Evolutionary conservation across 2,113 vertebrate species (phyloP).

Genomic region (Poecile atricapillus): DNA sequence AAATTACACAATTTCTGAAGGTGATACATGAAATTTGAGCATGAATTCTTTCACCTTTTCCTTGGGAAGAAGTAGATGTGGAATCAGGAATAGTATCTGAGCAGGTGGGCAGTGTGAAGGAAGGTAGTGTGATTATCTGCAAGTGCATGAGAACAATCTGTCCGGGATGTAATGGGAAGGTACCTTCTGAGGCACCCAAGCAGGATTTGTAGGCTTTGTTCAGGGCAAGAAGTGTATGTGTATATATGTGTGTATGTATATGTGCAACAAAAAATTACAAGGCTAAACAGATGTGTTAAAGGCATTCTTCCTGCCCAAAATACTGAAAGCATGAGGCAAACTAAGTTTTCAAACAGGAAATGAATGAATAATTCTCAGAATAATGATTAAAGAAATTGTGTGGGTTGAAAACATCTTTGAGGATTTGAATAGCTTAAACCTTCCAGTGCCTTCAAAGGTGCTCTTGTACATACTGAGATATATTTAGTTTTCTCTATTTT

Average conservation of each 20-base stretch:
- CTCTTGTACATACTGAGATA: constrained; percentile 39
- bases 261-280: not conserved
- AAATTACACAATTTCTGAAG: not conserved
- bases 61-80: accelerated
- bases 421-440: constrained; percentile 65
- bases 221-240: not conserved
- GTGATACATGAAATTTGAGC: not conserved
- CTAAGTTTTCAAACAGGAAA: constrained; percentile 40
- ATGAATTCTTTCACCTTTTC: not conserved
- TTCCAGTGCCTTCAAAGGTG: constrained; percentile 68
- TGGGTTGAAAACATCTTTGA: constrained; percentile 64
- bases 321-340: not conserved
- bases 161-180: not conserved
- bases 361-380: not conserved
- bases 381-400: constrained; percentile 59
- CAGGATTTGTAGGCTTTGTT: not conserved
- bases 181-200: not conserved
- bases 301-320: not conserved
- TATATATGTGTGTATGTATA: accelerated
- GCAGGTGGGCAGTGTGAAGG: not conserved
- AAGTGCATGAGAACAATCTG: not conserved
- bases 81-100: not conserved
- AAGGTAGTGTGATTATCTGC: not conserved
- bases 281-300: not conserved
- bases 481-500: constrained; percentile 64